Base-by-base conservation (phyloP, 1,140 invertebrate genomes). In the Tetragnatha versicolor region DNA sequence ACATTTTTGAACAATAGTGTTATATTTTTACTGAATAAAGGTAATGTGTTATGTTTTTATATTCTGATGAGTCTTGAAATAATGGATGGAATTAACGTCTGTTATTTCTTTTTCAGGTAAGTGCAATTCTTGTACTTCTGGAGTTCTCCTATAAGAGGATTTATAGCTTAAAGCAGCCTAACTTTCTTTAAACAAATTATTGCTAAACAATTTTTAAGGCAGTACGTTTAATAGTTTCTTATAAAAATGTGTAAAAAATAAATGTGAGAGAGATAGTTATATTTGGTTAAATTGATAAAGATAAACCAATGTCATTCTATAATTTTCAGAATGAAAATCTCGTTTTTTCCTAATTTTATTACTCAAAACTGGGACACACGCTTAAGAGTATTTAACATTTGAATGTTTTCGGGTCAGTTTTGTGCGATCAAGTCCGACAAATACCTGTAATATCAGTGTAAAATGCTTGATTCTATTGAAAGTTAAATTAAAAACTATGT, bases 41-140 rank as follows among this genome's bases (percentile, higher is more conserved):
- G 10, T 20, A 25, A 6, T 22, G 2, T 55, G 22, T 55, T 55
- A 2, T 60, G 14, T 29, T 20, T 17, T 10, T 14, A 51, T n/a
- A 22, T 51, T 51, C 25, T 51, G 7, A 51, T 51, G 12, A 51
- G n/a, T 42, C 14, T n/a, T 51, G 7, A 14, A 3, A n/a, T n/a
- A 7, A 53, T 70, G 58, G 72, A 49, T 35, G 53, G 33, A 72
- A 75, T 31, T 75, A 75, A 75, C 72, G 29, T 27, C 55, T 49
- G n/a, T 63, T 75, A 27, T 61, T 75, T 75, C 63, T 51, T 25
- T 75, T 75, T 75, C 72, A 75, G 72, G 72, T 75, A 75, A 75
- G 72, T 75, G 70, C 12, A 20, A 3, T 70, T 42, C 51, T 73
- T 58, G 25, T 73, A 39, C 6, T 42, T 60, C n/a, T n/a, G 20